phyloP scores from a whole-genome alignment of 2,888 invertebrate genomes.

The Agriotes lineatus region DNA sequence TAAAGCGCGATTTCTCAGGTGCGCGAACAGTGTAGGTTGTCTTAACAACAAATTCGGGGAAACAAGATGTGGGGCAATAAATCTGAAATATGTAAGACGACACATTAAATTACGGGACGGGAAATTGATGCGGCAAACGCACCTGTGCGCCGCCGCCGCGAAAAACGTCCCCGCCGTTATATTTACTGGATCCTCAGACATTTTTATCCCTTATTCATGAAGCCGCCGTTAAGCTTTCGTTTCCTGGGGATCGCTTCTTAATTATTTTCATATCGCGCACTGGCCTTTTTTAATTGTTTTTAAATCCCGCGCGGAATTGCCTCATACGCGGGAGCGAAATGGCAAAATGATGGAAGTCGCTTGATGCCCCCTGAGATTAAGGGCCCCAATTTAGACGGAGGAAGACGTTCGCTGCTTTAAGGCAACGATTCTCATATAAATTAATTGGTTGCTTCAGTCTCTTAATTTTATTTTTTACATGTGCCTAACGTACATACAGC shows the following conservation, averaged over 20 bases:
- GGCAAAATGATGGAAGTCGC: no score
- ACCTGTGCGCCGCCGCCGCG: constrained; percentile 45
- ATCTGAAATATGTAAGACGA: constrained; percentile 60
- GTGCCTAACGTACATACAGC: no score
- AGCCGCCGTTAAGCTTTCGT: constrained; percentile 37
- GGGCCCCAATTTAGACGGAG: no score
- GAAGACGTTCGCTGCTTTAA: no score
- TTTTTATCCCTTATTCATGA: constrained; percentile 44
- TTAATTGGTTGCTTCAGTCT: no score
- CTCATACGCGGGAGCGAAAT: background rate
- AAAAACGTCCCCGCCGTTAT: constrained; percentile 29
- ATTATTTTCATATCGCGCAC: constrained; percentile 34
- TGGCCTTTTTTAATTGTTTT: constrained; percentile 36
- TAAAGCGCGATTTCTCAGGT: constrained; percentile 39
- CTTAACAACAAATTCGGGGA: constrained; percentile 41
- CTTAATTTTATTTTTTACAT: no score
- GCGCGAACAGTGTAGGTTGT: constrained; percentile 41
- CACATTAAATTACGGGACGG: constrained; percentile 57
- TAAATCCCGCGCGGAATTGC: constrained; percentile 34
- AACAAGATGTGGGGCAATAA: constrained; percentile 50
- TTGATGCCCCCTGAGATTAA: no score
- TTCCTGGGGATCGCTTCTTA: constrained; percentile 33
- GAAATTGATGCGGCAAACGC: constrained; percentile 57
- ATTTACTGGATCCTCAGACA: constrained; percentile 36
- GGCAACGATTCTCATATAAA: no score